Conservation (phyloP, 2,113 vertebrate genomes). For the Melanerpes aurifrons region DNA sequence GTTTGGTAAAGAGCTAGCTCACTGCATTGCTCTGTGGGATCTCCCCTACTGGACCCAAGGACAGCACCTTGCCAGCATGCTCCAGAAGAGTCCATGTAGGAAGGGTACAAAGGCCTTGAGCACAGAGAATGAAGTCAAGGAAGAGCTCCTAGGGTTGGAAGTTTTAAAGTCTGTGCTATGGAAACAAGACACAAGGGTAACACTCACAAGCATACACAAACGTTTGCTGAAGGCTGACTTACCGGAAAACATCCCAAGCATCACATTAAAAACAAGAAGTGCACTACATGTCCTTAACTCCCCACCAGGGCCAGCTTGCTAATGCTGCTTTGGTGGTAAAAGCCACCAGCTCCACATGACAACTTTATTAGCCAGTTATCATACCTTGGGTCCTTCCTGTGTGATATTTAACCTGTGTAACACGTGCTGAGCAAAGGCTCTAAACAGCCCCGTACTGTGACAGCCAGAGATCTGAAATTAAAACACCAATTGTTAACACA, state of each 20-base stretch:
- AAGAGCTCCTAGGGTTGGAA: neutral
- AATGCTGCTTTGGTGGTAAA: neutral
- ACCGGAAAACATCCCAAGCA: neutral
- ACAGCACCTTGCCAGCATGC: neutral
- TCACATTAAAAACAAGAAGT: neutral
- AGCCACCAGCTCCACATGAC: neutral
- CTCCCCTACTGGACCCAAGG: neutral
- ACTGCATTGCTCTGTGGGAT: neutral
- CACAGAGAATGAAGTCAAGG: neutral
- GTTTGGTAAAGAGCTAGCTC: neutral
- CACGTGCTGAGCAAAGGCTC: conserved; percentile 95
- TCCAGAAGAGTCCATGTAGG: neutral
- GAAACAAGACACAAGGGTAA: neutral
- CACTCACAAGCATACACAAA: neutral
- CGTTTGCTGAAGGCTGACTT: neutral
- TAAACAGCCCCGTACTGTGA: conserved; percentile 87
- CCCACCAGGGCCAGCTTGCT: neutral
- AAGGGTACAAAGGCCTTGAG: neutral
- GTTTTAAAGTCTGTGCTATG: neutral
- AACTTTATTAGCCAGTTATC: neutral
- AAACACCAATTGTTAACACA: neutral
- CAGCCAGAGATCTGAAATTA: conserved; percentile 91
- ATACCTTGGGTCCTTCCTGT: conserved; percentile 87
- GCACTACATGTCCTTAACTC: neutral
- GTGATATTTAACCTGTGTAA: conserved; percentile 88